Conservation (phyloP, 2,797 vertebrate genomes). For the Gobionotothen gibberifrons region DNA sequence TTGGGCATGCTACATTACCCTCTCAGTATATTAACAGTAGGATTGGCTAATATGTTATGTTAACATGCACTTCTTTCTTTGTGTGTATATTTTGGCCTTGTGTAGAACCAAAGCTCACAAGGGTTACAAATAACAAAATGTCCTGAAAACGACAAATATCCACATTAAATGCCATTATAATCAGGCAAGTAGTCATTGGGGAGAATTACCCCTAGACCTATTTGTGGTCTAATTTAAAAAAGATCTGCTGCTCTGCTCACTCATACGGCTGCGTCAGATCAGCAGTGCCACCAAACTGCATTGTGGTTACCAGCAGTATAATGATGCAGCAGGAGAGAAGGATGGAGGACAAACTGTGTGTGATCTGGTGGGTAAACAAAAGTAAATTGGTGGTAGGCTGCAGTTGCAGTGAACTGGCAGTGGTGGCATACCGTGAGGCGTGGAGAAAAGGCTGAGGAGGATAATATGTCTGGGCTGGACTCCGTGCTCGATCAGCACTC, state of each 20-base stretch:
- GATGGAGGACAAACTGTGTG: constrained; percentile 12
- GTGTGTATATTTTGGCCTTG: constrained; percentile 5
- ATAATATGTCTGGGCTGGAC: constrained; percentile 94
- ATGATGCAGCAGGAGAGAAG: constrained; percentile 8
- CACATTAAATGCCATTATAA: constrained; percentile 8
- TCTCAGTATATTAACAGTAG: neutral
- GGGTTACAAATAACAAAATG: constrained; percentile 1
- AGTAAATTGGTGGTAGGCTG: constrained; percentile 19
- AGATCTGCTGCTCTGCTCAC: neutral
- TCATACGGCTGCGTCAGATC: neutral
- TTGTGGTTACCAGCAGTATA: constrained; percentile 5
- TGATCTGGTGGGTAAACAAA: constrained; percentile 35
- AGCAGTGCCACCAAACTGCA: neutral
- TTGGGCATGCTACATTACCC: neutral
- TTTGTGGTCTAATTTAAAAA: constrained; percentile 2
- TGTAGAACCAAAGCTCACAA: constrained; percentile 11
- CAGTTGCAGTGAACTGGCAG: neutral
- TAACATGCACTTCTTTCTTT: constrained; percentile 12
- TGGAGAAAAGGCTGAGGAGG: constrained; percentile 96
- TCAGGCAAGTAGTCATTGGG: neutral
- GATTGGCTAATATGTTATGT: constrained; percentile 9
- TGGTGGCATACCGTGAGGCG: constrained; percentile 89
- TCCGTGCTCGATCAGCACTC: constrained; percentile 93
- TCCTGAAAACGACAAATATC: constrained; percentile 22
- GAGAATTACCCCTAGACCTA: neutral